Evolutionary conservation across 2,888 invertebrate species (phyloP), one percentile per base, ranked within the genome.

Genomic region (Rhamnusium bicolor): DNA sequence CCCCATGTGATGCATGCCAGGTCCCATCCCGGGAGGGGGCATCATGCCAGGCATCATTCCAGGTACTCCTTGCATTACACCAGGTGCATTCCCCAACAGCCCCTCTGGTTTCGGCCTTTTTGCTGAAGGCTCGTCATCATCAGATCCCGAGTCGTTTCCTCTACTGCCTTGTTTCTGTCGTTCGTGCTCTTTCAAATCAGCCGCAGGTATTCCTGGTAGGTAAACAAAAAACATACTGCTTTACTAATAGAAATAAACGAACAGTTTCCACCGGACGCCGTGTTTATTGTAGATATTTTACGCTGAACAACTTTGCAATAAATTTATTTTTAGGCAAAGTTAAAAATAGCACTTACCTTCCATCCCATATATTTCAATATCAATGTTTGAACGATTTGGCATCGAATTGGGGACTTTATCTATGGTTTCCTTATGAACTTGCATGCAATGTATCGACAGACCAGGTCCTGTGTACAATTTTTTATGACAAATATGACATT

Each of bases 301-400:
- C 65, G 73, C 61, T 62, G 73, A 68, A 72, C 56, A 70, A 71
- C 73, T 67, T 70, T 16, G 69, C 58, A 60, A 54, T n/a, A 3
- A 19, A 18, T 72, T 66, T 73, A 68, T 80, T 79, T 81, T 78
- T 77, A 75, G 76, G 61, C 56, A 62, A 61, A 27, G 40, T 75
- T 80, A 79, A 76, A 79, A 78, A 79, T 81, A 80, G 75, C 46
- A 47, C 62, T 80, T 81, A 87, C 99, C 99, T 92, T 99, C 99
- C 99, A 99, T 99, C 81, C 99, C 99, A 91, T 99, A 99, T 86
- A 99, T 99, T 92, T 99, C 99, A 88, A 99, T 96, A 90, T 99
- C 98, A 87, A 98, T 98, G 90, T 98, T 98, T 86, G 97, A 97
- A 87, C 99, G 93, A 90, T 97, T 97, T 84, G 98, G 98, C 87